phyloP scores from a whole-genome alignment of 1,140 invertebrate genomes.

The Drosophila varians region DNA sequence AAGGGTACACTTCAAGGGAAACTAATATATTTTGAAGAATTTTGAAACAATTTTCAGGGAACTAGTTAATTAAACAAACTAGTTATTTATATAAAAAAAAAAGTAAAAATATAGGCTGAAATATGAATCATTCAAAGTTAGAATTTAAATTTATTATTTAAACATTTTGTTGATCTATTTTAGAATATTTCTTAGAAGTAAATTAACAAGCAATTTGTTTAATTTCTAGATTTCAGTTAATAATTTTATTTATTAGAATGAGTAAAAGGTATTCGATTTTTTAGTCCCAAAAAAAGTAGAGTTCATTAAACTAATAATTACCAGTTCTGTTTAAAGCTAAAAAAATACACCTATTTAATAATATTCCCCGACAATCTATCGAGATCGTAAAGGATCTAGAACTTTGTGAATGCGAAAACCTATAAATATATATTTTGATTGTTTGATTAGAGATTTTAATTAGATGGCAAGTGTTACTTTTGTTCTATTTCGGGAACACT shows the following conservation, averaged over 20 bases:
- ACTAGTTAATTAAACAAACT: too few relatives aligned
- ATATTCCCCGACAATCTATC: not conserved
- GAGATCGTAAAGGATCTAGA: not conserved
- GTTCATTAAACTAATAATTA: not conserved
- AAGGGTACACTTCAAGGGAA: too few relatives aligned
- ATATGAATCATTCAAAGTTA: too few relatives aligned
- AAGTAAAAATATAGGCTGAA: too few relatives aligned
- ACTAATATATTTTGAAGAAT: too few relatives aligned
- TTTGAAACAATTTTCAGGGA: too few relatives aligned
- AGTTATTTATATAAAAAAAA: too few relatives aligned
- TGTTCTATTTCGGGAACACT: not conserved
- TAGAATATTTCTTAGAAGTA: too few relatives aligned
- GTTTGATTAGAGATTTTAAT: slow-evolving; percentile 2
- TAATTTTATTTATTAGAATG: not conserved
- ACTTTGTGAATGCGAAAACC: not conserved
- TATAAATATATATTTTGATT: not conserved
- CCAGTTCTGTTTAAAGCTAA: not conserved
- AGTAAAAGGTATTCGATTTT: not conserved
- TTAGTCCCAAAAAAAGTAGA: not conserved
- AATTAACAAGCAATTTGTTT: not conserved
- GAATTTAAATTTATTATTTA: too few relatives aligned
- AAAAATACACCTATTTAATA: too few relatives aligned
- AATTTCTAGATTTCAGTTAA: not conserved
- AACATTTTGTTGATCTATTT: too few relatives aligned
- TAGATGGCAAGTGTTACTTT: slow-evolving; percentile 1